Evolutionary conservation across 2,113 vertebrate species (phyloP), one percentile per base, ranked within the genome.

Genomic region (Corythoichthys haematopterus): DNA sequence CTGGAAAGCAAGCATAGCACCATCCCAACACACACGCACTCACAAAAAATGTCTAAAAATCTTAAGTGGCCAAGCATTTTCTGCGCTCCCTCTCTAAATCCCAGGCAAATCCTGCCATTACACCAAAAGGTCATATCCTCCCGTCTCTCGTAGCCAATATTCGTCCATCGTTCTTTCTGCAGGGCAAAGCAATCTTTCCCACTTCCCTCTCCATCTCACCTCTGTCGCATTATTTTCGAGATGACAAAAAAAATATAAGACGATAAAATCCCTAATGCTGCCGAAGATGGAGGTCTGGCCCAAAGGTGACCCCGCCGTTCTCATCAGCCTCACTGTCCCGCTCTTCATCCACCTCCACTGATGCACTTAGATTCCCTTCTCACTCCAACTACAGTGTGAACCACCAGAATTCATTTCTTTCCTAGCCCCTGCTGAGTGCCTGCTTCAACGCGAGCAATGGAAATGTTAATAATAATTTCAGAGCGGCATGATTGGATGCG

Each of bases 401-500:
- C 59, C 58, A 16, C 74, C n/a, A 37, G 35, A 64, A 75, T 77
- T 81, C 79, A 85, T 85, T 78, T 82, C 72, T 71, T 70, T 78
- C 73, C 72, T n/a, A 59, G 74, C 59, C 15, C 74, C 71, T 50
- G 66, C 63, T 66, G 71, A 6, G 12, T 51, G 20, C 66, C 20
- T 47, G 40, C 63, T 70, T 70, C 64, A 50, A 50, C 38, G 16
- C 20, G 2, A 37, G 62, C 69, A 46, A 61, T 64, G 57, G 65
- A 60, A 77, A 82, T 88, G 82, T 81, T 69, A 88, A 90, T 88
- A 88, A 87, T 87, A 80, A 87, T 83, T 84, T 83, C 72, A 69
- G 72, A 75, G 72, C 66, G 77, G 72, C 79, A 66, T 84, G 84
- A 85, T 84, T 84, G 77, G 80, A 82, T 77, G 71, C 2, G 51